These are phyloP conservation scores for Dendrocopos noguchii DNA, from an alignment of 2,113 vertebrate species.

Conservation along the genomic window DNA sequence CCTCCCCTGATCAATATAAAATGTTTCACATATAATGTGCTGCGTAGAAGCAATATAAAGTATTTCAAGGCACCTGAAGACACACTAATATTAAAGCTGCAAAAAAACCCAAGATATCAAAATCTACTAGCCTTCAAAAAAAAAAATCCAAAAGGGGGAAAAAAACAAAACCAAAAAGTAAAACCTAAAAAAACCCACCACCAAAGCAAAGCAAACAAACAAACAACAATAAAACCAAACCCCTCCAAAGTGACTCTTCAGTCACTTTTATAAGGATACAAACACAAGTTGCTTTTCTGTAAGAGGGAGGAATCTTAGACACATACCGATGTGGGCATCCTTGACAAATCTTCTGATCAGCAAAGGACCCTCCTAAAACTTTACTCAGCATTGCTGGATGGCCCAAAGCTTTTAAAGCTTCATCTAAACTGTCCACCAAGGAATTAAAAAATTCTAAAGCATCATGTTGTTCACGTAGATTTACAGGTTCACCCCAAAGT, in stretches of 20 bases:
- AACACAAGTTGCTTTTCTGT: background rate
- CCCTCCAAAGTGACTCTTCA: background rate
- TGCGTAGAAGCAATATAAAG: background rate
- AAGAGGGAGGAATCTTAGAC: background rate
- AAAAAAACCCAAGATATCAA: background rate
- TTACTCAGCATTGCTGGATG: slow-evolving; percentile 98
- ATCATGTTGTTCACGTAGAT: slow-evolving; percentile 96
- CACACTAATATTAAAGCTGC: background rate
- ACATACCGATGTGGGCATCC: slow-evolving; percentile 96
- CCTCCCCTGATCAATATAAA: background rate
- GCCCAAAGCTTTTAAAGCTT: slow-evolving; percentile 97
- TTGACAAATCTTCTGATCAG: slow-evolving; percentile 99
- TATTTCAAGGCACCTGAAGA: background rate
- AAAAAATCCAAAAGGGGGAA: no score
- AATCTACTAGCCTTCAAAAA: background rate
- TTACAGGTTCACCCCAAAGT: slow-evolving; percentile 99
- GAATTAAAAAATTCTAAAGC: slow-evolving; percentile 99
- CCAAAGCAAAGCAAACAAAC: no score
- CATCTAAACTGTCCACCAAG: slow-evolving; percentile 98
- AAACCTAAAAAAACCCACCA: no score
- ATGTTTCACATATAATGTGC: background rate
- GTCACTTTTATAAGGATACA: background rate
- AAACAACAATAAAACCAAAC: background rate
- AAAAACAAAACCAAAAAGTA: background rate
- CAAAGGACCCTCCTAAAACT: slow-evolving; percentile 98